Conservation (phyloP, 2,113 vertebrate species). For the Bubo scandiacus region DNA sequence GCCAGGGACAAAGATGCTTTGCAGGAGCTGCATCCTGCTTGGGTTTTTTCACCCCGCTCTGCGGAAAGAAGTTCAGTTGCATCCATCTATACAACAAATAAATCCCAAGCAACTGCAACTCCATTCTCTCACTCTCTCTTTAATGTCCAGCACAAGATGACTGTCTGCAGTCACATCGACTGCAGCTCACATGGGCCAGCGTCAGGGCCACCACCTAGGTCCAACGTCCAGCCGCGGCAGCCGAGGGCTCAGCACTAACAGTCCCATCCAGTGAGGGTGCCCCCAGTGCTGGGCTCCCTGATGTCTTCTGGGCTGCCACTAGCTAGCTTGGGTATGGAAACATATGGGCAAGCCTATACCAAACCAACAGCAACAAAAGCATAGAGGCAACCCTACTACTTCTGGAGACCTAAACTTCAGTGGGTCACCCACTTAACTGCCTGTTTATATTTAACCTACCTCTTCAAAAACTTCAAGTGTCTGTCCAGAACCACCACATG, state of each 20-base stretch:
- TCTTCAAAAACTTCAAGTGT: background rate
- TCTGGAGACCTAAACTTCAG: background rate
- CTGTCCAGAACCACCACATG: background rate
- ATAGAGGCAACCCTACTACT: background rate
- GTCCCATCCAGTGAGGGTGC: background rate
- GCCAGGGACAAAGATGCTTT: background rate
- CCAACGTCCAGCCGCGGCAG: rapidly evolving
- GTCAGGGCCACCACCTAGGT: background rate
- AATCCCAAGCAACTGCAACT: background rate
- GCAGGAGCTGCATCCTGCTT: background rate
- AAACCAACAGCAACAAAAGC: background rate
- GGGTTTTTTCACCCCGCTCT: background rate
- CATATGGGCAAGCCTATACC: background rate
- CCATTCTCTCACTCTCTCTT: background rate
- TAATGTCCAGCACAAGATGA: background rate
- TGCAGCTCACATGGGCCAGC: background rate
- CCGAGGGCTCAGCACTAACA: background rate
- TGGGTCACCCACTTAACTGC: background rate
- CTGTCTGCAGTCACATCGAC: background rate
- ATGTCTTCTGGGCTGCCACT: background rate
- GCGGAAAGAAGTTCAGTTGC: background rate
- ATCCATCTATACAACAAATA: background rate
- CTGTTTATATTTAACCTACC: background rate
- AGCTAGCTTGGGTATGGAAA: background rate
- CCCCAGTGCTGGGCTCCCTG: background rate